Conservation (phyloP, 2,888 invertebrate species). For the Myopa testacea region DNA sequence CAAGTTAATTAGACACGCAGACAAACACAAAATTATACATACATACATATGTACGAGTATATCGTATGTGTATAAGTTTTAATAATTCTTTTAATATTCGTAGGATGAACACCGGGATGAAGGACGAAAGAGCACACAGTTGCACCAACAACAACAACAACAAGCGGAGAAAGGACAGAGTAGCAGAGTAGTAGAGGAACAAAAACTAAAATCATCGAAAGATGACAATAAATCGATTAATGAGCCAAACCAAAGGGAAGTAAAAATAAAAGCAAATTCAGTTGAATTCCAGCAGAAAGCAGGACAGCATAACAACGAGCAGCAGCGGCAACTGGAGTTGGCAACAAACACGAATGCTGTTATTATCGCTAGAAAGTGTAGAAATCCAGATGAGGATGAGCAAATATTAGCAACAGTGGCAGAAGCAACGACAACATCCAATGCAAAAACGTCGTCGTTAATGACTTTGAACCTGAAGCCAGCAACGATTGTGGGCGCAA, state of each 20-base stretch:
- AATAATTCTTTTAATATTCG: slow-evolving; percentile 15
- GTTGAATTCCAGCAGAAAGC: background rate
- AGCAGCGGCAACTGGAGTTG: slow-evolving; percentile 6
- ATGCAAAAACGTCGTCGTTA: background rate
- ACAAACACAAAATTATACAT: too few relatives aligned
- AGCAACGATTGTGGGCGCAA: background rate
- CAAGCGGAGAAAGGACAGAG: slow-evolving; percentile 19
- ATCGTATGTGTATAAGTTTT: background rate
- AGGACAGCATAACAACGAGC: background rate
- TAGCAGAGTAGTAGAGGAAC: slow-evolving; percentile 40
- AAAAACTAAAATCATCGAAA: slow-evolving; percentile 38
- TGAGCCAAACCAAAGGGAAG: slow-evolving; percentile 1
- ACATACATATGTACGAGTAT: background rate
- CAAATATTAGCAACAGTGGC: background rate
- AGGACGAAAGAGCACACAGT: background rate
- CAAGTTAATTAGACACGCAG: too few relatives aligned
- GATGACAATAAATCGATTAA: slow-evolving; percentile 14
- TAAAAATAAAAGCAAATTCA: background rate
- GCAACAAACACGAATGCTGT: background rate
- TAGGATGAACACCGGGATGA: slow-evolving; percentile 34
- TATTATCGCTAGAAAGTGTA: background rate
- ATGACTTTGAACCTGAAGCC: slow-evolving; percentile 29
- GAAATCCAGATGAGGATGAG: background rate
- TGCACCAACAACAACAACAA: slow-evolving; percentile 28
- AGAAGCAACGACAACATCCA: background rate